phyloP scores from a whole-genome alignment of 2,797 vertebrate genomes.

The Betta splendens region DNA sequence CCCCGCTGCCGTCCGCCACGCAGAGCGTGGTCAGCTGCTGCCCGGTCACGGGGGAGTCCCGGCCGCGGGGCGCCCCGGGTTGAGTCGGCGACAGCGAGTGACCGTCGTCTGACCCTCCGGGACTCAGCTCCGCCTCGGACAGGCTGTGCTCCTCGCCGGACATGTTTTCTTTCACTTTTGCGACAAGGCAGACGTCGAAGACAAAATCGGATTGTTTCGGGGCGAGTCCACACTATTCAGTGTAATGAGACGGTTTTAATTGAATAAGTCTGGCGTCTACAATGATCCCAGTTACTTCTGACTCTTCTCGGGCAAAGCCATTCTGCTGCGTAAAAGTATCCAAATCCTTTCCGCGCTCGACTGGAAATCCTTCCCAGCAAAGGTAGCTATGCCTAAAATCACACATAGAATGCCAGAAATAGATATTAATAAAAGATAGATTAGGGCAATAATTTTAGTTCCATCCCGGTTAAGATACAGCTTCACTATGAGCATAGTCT shows the following conservation, averaged over 20 bases:
- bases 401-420: conserved; percentile 6
- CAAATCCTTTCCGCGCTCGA: conserved; percentile 43
- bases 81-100: conserved; percentile 90
- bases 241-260: conserved; percentile 10
- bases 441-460: neutral
- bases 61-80: conserved; percentile 66
- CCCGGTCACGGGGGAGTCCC: conserved; percentile 75
- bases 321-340: conserved; percentile 62
- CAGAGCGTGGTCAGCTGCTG: conserved; percentile 73
- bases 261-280: conserved; percentile 14
- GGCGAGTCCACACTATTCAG: conserved; percentile 10
- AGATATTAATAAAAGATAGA: neutral
- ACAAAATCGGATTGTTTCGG: neutral
- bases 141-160: conserved; percentile 94
- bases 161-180: conserved; percentile 64
- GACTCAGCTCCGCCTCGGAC: conserved; percentile 96
- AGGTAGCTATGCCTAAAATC: conserved; percentile 54
- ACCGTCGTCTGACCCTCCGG: conserved; percentile 93
- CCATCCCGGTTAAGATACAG: neutral
- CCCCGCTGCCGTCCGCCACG: conserved; percentile 67
- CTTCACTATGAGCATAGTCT: neutral
- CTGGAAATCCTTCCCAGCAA: conserved; percentile 41
- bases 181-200: conserved; percentile 9
- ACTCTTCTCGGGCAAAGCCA: conserved; percentile 54
- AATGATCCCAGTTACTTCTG: conserved; percentile 47